These are phyloP conservation scores for Drosophila silvestris DNA, from an alignment of 2,888 invertebrate genomes.

Conservation along the genomic window DNA sequence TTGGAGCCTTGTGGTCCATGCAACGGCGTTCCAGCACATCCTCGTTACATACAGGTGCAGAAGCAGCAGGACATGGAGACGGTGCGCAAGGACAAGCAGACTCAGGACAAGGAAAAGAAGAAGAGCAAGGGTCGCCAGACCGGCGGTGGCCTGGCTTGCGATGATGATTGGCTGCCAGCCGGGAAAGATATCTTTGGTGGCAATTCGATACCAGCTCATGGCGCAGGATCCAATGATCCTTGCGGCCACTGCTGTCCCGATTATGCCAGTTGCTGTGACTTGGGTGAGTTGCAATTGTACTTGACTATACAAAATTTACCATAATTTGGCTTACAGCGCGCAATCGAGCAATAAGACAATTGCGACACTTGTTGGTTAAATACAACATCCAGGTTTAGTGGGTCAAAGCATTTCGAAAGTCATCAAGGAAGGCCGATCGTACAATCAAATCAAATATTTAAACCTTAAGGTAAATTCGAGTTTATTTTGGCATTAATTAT, in stretches of 20 bases:
- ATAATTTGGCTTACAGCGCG: constrained; percentile 73
- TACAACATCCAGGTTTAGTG: constrained; percentile 77
- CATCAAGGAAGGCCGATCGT: constrained; percentile 8
- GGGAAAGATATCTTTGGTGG: not conserved
- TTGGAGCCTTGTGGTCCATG: constrained; percentile 66
- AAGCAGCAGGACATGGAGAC: constrained; percentile 26
- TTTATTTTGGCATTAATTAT: not conserved
- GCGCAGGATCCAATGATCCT: constrained; percentile 1
- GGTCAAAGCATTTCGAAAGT: constrained; percentile 23
- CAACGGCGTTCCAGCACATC: constrained; percentile 53
- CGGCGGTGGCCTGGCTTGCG: constrained; percentile 40
- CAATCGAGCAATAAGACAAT: constrained; percentile 80
- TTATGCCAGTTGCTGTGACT: constrained; percentile 56
- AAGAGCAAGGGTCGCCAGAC: constrained; percentile 50
- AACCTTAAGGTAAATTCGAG: constrained; percentile 1
- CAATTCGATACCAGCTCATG: not conserved
- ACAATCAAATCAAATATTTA: constrained; percentile 13
- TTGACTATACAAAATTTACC: rapidly evolving
- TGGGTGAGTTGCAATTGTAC: constrained; percentile 35
- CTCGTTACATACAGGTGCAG: constrained; percentile 34
- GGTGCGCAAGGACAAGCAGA: constrained; percentile 20
- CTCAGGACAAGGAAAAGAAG: constrained; percentile 32
- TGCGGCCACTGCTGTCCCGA: constrained; percentile 46
- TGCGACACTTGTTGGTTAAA: constrained; percentile 81
- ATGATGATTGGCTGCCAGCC: not conserved